Conservation (phyloP, 2,113 vertebrate genomes). For the Felis catus region DNA sequence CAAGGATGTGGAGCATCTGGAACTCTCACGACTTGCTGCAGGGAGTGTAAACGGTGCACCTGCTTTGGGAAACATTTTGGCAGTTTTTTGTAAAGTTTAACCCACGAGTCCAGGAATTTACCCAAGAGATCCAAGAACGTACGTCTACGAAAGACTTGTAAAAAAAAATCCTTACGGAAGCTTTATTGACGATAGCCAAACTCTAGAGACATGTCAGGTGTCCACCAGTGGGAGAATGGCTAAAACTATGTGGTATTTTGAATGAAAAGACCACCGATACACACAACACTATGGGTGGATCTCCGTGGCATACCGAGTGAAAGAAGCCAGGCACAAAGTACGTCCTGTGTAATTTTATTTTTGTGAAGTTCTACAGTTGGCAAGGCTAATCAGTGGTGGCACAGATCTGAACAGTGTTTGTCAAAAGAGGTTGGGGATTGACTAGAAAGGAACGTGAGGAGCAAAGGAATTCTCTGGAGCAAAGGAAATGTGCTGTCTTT, state of each 20-base stretch:
- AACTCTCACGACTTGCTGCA: background rate
- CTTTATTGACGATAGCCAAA: background rate
- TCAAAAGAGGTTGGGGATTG: background rate
- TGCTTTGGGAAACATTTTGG: background rate
- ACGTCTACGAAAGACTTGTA: background rate
- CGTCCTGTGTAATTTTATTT: fast-evolving
- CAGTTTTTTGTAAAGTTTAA: background rate
- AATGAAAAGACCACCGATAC: background rate
- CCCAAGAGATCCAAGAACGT: background rate
- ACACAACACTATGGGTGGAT: too few relatives aligned
- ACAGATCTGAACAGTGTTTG: background rate
- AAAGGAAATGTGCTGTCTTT: background rate
- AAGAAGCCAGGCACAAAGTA: background rate
- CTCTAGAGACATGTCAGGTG: background rate
- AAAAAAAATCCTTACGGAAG: background rate
- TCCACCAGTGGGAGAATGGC: background rate
- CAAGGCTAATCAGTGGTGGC: background rate
- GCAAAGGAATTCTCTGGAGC: background rate
- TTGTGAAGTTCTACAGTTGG: too few relatives aligned
- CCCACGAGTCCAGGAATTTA: background rate
- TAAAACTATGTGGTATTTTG: background rate
- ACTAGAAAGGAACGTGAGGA: background rate
- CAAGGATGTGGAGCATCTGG: background rate
- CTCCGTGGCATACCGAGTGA: background rate
- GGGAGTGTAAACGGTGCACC: background rate